Percentiles rank a stretch among this genome's conserved stretches.
Evolutionary conservation across 2,888 invertebrate species (phyloP).

Genomic region (Periphyllus acericola): DNA sequence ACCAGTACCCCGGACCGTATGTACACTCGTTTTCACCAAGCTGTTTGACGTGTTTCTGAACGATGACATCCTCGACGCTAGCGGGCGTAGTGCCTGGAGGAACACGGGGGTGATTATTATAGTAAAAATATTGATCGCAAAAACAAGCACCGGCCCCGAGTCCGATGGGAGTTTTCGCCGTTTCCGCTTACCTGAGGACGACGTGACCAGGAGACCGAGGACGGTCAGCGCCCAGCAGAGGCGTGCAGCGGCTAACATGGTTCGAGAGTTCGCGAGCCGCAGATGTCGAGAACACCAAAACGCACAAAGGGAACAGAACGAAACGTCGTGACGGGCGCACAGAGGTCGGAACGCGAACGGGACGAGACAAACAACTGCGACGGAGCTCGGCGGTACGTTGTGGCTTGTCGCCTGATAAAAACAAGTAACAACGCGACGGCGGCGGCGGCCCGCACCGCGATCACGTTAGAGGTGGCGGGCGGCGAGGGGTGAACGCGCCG

Average conservation of each 20-base stretch:
- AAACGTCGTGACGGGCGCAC: neutral
- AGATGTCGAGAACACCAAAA: neutral
- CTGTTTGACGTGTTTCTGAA: neutral
- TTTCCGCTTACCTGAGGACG: neutral
- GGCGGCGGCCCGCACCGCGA: no score
- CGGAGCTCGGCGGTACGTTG: neutral
- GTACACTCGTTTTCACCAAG: slow-evolving; percentile 66
- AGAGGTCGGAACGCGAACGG: neutral
- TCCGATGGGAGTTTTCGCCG: neutral
- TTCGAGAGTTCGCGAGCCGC: neutral
- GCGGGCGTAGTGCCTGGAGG: neutral
- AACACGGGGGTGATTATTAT: no score
- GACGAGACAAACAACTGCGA: neutral
- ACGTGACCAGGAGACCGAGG: neutral
- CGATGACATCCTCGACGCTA: neutral
- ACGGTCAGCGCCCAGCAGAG: neutral
- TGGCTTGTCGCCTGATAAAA: no score
- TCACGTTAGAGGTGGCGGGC: no score
- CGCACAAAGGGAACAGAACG: neutral
- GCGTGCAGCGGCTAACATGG: neutral
- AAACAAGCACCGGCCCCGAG: no score
- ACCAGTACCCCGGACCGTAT: slow-evolving; percentile 69
- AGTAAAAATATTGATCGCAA: no score
- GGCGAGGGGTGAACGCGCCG: no score
- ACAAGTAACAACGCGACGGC: no score